These are phyloP conservation scores for Folsomia manolachei DNA, from an alignment of 2,888 invertebrate genomes.

Conservation along the genomic window DNA sequence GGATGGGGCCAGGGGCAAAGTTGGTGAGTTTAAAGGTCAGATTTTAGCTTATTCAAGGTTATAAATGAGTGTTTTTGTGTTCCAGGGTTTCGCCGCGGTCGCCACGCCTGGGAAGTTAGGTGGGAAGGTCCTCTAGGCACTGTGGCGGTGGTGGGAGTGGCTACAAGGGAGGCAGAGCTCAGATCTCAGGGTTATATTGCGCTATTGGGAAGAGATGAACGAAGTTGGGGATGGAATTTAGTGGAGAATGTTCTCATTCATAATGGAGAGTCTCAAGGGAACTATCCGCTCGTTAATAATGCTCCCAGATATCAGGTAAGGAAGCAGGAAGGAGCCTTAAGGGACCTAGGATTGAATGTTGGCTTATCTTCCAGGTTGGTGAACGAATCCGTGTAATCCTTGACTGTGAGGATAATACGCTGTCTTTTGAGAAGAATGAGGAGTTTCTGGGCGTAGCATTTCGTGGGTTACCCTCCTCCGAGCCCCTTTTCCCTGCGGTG, in stretches of 20 bases:
- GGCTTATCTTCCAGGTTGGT: slow-evolving; percentile 70
- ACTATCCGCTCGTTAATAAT: slow-evolving; percentile 90
- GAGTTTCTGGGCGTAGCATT: slow-evolving; percentile 98
- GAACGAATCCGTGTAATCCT: slow-evolving; percentile 94
- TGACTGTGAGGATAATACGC: slow-evolving; percentile 94
- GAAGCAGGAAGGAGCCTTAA: not conserved
- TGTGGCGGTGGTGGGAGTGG: slow-evolving; percentile 93
- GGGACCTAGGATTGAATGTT: not conserved
- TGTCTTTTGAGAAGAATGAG: slow-evolving; percentile 96
- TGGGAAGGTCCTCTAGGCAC: slow-evolving; percentile 99
- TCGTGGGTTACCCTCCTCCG: slow-evolving; percentile 64
- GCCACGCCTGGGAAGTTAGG: slow-evolving; percentile 96
- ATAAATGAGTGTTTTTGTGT: not conserved
- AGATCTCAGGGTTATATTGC: slow-evolving; percentile 84
- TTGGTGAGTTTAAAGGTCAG: slow-evolving; percentile 54
- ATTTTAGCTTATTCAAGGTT: not conserved
- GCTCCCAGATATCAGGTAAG: slow-evolving; percentile 93
- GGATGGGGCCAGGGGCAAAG: slow-evolving; percentile 86
- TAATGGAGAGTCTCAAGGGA: slow-evolving; percentile 91
- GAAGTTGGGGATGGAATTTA: slow-evolving; percentile 99
- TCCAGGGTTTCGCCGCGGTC: slow-evolving; percentile 77
- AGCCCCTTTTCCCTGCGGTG: slow-evolving; percentile 89
- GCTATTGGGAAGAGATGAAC: slow-evolving; percentile 88
- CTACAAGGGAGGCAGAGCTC: slow-evolving; percentile 79
- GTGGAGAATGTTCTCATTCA: slow-evolving; percentile 96